Conservation (phyloP, 2,888 invertebrate genomes). For the Napeogenes sylphis region DNA sequence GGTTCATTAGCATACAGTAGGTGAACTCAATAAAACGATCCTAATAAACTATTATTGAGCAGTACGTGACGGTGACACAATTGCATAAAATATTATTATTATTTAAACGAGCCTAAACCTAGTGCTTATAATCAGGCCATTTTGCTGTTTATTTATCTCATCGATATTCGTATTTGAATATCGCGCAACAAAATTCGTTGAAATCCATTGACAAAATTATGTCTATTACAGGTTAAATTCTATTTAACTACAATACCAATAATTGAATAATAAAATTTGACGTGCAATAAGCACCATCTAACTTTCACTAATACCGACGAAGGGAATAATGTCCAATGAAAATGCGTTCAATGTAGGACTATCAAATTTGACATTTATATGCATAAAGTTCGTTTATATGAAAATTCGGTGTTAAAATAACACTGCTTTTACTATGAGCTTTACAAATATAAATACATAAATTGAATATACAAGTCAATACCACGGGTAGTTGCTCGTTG, state of each 20-base stretch:
- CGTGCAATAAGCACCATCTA: constrained; percentile 27
- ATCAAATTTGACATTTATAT: constrained; percentile 25
- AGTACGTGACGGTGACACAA: constrained; percentile 6
- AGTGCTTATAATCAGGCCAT: constrained; percentile 47
- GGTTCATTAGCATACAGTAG: constrained; percentile 4
- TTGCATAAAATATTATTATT: constrained; percentile 26
- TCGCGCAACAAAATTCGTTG: constrained; percentile 42
- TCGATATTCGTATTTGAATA: constrained; percentile 63
- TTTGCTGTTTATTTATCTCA: constrained; percentile 55
- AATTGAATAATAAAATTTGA: constrained; percentile 32
- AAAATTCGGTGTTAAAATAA: constrained; percentile 25
- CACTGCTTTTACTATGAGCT: constrained; percentile 20
- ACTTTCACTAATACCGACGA: constrained; percentile 24
- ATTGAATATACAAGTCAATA: constrained; percentile 21
- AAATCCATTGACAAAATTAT: constrained; percentile 27
- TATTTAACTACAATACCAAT: constrained; percentile 29
- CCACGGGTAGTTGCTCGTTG: constrained; percentile 10
- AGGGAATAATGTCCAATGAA: constrained; percentile 25
- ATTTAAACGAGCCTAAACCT: constrained; percentile 23
- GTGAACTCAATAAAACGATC: background rate
- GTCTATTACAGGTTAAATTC: constrained; percentile 26
- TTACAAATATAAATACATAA: constrained; percentile 19
- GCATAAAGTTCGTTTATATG: constrained; percentile 27
- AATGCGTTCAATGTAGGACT: constrained; percentile 21
- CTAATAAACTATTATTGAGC: constrained; percentile 1